phyloP scores from a whole-genome alignment of 2,797 vertebrate genomes.

The Orestias chungarensis region DNA sequence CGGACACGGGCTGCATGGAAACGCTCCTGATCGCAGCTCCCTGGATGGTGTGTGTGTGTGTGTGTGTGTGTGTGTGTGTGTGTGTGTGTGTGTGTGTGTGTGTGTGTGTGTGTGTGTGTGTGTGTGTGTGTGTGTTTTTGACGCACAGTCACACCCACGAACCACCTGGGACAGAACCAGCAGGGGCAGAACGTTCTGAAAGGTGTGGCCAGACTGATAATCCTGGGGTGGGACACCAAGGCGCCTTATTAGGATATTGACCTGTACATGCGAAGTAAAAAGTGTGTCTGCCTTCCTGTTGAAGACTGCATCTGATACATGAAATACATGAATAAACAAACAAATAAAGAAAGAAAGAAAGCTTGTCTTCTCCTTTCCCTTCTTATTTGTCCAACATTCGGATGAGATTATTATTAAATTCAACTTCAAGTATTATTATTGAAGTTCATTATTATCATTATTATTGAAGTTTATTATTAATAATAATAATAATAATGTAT shows the following conservation, averaged over 20 bases:
- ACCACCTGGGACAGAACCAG: background rate
- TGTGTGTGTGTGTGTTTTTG: no score
- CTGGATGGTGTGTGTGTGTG: no score
- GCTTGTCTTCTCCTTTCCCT: background rate
- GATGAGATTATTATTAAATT: no score
- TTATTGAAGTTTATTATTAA: no score
- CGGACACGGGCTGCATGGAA: constrained; percentile 35
- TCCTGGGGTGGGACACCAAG: background rate
- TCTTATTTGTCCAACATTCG: background rate
- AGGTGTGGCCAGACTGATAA: background rate
- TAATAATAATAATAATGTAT: no score
- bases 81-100: no score
- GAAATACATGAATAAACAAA: background rate
- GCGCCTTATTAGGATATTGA: background rate
- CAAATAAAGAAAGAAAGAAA: background rate
- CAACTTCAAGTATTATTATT: no score
- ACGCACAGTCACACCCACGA: constrained; percentile 31
- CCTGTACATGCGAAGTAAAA: background rate
- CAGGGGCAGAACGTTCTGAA: background rate
- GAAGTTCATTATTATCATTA: no score
- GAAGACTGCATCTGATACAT: background rate
- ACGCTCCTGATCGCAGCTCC: constrained; percentile 55
- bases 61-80: no score
- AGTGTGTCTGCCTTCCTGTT: background rate
- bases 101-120: no score